phyloP scores from a whole-genome alignment of 2,113 vertebrate species.

The Hipposideros armiger region DNA sequence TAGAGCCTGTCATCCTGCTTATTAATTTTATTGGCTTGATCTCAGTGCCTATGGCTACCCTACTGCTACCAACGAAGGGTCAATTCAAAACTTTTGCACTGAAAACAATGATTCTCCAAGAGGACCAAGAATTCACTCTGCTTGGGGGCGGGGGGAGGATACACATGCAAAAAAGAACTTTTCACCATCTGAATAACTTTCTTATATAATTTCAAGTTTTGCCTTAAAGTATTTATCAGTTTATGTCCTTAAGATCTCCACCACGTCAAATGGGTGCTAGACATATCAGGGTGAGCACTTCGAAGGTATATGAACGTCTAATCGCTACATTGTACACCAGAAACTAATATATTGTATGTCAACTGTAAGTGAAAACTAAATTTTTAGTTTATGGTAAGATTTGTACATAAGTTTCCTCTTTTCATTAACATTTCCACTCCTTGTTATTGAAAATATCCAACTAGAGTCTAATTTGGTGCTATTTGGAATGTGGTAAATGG shows the following conservation, averaged over 20 bases:
- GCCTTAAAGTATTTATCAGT: not conserved
- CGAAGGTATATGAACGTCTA: too few relatives aligned
- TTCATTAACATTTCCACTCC: not conserved
- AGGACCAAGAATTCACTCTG: not conserved
- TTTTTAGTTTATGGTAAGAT: not conserved
- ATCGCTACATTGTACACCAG: too few relatives aligned
- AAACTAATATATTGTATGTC: too few relatives aligned
- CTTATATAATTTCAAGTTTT: not conserved
- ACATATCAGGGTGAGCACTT: too few relatives aligned
- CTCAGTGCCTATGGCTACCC: slow-evolving; percentile 65
- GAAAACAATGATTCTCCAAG: not conserved
- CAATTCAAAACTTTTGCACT: not conserved
- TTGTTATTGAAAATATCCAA: not conserved
- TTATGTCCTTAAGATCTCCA: not conserved
- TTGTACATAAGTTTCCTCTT: not conserved
- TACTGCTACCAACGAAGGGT: not conserved
- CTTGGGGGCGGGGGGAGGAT: not conserved
- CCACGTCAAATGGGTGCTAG: too few relatives aligned
- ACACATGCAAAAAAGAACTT: not conserved
- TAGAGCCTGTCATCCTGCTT: slow-evolving; percentile 50
- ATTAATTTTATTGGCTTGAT: slow-evolving; percentile 81
- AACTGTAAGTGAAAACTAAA: too few relatives aligned
- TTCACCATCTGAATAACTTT: not conserved
- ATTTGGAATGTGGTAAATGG: not conserved
- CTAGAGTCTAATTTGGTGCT: not conserved